Evolutionary conservation across 2,797 vertebrate species (phyloP).

Genomic region (Schizopygopsis pylzovi): DNA sequence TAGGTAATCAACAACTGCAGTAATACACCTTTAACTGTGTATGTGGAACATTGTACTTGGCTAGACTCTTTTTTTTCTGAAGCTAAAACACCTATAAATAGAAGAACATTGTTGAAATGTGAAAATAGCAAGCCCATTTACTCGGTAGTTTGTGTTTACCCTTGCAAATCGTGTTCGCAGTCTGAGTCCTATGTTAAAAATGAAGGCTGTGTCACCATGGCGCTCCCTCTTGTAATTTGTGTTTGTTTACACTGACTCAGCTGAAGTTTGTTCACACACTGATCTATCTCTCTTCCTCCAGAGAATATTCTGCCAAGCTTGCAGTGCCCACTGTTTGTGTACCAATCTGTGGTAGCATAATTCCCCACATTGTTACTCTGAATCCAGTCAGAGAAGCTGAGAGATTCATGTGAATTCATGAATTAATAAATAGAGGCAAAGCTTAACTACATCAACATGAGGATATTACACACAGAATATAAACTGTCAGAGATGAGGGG

Average conservation of each 20-base stretch:
- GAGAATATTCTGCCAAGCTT: slow-evolving; percentile 44
- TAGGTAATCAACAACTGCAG: not conserved
- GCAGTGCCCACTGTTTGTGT: slow-evolving; percentile 35
- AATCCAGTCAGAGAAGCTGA: slow-evolving; percentile 10
- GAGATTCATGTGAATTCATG: slow-evolving; percentile 35
- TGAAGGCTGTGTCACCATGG: slow-evolving; percentile 32
- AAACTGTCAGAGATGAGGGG: not conserved
- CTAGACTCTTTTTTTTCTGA: not conserved
- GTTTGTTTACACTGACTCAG: slow-evolving; percentile 45
- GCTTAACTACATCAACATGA: slow-evolving; percentile 32
- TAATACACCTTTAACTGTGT: not conserved
- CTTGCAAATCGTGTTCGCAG: not conserved
- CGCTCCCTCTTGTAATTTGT: slow-evolving; percentile 33
- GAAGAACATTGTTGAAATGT: not conserved
- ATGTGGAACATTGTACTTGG: not conserved
- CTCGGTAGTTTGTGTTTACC: slow-evolving; percentile 26
- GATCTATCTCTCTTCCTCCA: slow-evolving; percentile 40
- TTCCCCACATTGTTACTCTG: slow-evolving; percentile 26
- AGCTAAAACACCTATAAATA: not conserved
- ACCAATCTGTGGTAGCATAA: slow-evolving; percentile 16
- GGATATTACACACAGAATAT: slow-evolving; percentile 27
- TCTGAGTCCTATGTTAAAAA: slow-evolving; percentile 28
- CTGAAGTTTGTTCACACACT: slow-evolving; percentile 38
- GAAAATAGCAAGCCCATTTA: not conserved
- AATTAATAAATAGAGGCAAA: slow-evolving; percentile 44